These are phyloP conservation scores for Notodonta dromedarius DNA, from an alignment of 2,888 invertebrate genomes.

Conservation along the genomic window DNA sequence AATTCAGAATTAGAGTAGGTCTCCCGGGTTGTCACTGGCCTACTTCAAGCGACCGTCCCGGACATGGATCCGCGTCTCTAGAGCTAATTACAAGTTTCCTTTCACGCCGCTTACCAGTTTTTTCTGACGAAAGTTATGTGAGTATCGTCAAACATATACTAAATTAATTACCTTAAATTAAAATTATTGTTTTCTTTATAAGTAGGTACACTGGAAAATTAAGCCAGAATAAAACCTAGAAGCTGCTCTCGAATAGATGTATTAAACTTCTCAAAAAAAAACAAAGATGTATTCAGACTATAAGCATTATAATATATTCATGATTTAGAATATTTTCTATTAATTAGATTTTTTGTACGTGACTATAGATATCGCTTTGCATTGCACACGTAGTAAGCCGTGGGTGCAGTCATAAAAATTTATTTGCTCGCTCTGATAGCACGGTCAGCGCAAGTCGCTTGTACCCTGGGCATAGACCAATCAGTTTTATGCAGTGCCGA, in stretches of 20 bases:
- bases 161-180: neutral
- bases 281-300: too few species aligned
- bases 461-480: conserved; percentile 23
- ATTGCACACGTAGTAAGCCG: neutral
- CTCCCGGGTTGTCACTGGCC: conserved; percentile 51
- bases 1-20: conserved; percentile 5
- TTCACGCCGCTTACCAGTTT: conserved; percentile 37
- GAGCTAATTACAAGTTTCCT: conserved; percentile 45
- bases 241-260: too few species aligned
- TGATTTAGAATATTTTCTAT: too few species aligned
- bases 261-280: too few species aligned
- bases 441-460: conserved; percentile 34
- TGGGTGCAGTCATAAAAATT: conserved; percentile 61
- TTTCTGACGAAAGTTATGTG: conserved; percentile 21
- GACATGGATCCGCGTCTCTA: conserved; percentile 37
- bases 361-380: neutral
- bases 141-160: neutral
- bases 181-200: too few species aligned
- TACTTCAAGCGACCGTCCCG: conserved; percentile 36
- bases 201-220: too few species aligned
- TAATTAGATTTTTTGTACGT: conserved; percentile 19
- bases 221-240: too few species aligned
- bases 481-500: neutral
- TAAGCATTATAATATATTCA: too few species aligned
- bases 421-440: conserved; percentile 70